Evolutionary conservation across 2,797 vertebrate species (phyloP).

Genomic region (Rhabdomys pumilio): DNA sequence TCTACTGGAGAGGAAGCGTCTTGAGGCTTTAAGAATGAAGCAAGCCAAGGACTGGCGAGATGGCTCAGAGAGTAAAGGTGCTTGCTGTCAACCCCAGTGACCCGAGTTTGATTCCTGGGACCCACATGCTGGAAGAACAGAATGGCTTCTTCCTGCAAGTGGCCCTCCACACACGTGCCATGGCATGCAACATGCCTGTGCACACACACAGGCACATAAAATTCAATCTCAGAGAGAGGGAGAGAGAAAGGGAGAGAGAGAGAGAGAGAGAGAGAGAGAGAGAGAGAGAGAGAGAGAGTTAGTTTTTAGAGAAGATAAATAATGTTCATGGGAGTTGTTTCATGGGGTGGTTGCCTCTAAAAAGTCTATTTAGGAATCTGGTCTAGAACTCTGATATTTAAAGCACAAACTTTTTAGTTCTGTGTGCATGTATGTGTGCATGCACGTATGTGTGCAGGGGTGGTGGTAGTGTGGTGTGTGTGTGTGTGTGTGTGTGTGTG

Average conservation of each 20-base stretch:
- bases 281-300: background rate
- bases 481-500: no score
- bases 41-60: background rate
- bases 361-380: background rate
- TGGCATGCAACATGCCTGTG: background rate
- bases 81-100: no score
- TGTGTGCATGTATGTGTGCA: background rate
- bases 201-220: background rate
- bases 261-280: background rate
- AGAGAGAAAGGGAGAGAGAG: background rate
- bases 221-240: background rate
- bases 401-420: background rate
- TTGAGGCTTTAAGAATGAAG: background rate
- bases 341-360: background rate
- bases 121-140: no score
- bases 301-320: background rate
- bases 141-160: background rate
- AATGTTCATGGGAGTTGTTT: background rate
- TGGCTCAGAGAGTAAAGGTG: no score
- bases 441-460: no score
- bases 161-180: background rate
- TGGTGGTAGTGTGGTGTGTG: background rate
- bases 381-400: background rate
- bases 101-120: background rate
- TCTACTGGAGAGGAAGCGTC: background rate